Evolutionary conservation across 2,797 vertebrate genomes (phyloP), one percentile per base, ranked within the genome.

Genomic region (Hylomyscus alleni): DNA sequence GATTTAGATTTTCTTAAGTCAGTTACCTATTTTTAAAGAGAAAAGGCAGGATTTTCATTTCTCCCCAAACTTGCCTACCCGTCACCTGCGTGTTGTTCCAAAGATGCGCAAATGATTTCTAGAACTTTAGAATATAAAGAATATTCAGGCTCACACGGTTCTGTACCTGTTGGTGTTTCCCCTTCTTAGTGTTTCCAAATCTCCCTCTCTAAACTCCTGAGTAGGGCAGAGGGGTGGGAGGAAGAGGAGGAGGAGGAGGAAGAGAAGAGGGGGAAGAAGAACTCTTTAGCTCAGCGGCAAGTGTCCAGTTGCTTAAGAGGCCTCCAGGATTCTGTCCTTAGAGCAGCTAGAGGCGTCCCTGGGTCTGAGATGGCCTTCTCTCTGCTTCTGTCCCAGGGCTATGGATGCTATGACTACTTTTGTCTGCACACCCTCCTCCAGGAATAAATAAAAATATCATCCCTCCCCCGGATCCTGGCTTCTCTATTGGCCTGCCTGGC

Each of bases 371-470:
- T 50, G 1, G 12, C 69, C 73, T 93, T 52, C 89, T 78, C 56
- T 11, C 50, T 47, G 54, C 85, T 52, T 76, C 73, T 0, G 26
- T 75, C 93, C 73, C 89, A 56, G 73, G 80, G 72, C 65, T 37
- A 15, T 62, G 76, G 91, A 90, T 93, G 93, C 95, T 60, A 1
- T 54, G 94, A 89, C 93, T 91, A 95, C 93, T 92, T 97, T 96
- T 96, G 97, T 97, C 95, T 96, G 80, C 40, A 90, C 89, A n/a
- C 31, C 73, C 86, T 96, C 94, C 94, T 96, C 86, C 78, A 88
- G 90, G 88, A 93, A 95, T 96, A 97, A 97, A 97, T 96, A 95
- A 94, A 97, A 97, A 95, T 97, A 94, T 34, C 97, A 47, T 73
- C 93, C 92, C 95, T 95, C 94, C 96, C 96, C 96, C 77, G 37